Percentiles rank a stretch among this genome's conserved stretches.
Evolutionary conservation across 1,140 invertebrate species (phyloP).

Genomic region (Stegodyphus dumicola): DNA sequence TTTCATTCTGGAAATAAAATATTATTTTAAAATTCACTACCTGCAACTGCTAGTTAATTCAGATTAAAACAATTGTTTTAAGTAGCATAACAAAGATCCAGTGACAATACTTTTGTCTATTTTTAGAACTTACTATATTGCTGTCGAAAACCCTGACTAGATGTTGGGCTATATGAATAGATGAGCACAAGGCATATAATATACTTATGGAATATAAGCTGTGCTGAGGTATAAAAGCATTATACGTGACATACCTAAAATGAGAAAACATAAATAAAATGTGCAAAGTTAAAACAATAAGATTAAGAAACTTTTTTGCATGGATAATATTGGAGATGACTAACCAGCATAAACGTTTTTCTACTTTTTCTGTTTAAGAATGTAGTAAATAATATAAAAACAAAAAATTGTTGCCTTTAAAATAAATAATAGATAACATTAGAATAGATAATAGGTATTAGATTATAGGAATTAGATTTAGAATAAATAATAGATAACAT

Average conservation of each 20-base stretch:
- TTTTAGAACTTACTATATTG: slow-evolving; percentile 36
- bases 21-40: not conserved
- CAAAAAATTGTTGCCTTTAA: no score
- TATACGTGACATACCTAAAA: slow-evolving; percentile 76
- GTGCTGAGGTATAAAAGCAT: slow-evolving; percentile 77
- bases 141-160: slow-evolving; percentile 49
- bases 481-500: no score
- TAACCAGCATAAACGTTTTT: no score
- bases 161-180: slow-evolving; percentile 50
- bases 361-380: no score
- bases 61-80: not conserved
- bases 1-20: slow-evolving; percentile 63
- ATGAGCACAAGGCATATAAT: slow-evolving; percentile 67
- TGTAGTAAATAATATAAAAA: no score
- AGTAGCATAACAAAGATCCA: not conserved
- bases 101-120: no score
- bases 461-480: no score
- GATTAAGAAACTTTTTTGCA: no score
- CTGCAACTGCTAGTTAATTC: not conserved
- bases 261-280: slow-evolving; percentile 16
- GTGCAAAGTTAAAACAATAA: no score
- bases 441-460: no score
- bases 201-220: slow-evolving; percentile 79
- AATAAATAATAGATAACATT: no score
- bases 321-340: no score